Conservation (phyloP, 2,113 vertebrate species). For the Callocephalon fimbriatum region DNA sequence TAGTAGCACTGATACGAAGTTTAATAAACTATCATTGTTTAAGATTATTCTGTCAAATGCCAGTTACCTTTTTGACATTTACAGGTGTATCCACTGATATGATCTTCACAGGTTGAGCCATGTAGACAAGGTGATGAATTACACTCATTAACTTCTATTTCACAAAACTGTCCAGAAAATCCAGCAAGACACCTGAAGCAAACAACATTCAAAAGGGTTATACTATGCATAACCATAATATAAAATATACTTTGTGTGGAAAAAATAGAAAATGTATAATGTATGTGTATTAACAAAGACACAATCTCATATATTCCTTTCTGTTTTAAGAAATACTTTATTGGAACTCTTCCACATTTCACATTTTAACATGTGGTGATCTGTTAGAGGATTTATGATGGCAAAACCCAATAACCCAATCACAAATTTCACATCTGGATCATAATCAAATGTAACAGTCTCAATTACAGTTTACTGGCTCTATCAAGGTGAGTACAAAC, state of each 20-base stretch:
- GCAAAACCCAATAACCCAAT: neutral
- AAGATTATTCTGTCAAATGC: neutral
- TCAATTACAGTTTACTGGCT: neutral
- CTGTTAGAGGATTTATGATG: neutral
- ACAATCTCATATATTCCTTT: neutral
- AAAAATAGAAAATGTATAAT: neutral
- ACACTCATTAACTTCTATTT: slow-evolving; percentile 82
- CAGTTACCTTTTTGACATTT: slow-evolving; percentile 81
- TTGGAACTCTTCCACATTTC: neutral
- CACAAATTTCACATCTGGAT: neutral
- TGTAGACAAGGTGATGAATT: slow-evolving; percentile 85
- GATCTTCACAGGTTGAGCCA: slow-evolving; percentile 82
- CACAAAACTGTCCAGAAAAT: slow-evolving; percentile 72
- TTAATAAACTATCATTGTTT: neutral
- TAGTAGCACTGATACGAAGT: neutral
- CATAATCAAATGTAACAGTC: neutral
- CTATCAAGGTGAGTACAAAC: neutral
- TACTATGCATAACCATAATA: neutral
- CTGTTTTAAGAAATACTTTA: neutral
- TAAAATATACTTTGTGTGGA: neutral
- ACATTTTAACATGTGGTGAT: neutral
- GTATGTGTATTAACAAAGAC: neutral
- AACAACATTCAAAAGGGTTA: slow-evolving; percentile 1
- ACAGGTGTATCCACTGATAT: slow-evolving; percentile 84
- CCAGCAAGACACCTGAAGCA: slow-evolving; percentile 68